Base-by-base conservation (phyloP, 2,888 invertebrate genomes). In the Gasteruption jaculator region DNA sequence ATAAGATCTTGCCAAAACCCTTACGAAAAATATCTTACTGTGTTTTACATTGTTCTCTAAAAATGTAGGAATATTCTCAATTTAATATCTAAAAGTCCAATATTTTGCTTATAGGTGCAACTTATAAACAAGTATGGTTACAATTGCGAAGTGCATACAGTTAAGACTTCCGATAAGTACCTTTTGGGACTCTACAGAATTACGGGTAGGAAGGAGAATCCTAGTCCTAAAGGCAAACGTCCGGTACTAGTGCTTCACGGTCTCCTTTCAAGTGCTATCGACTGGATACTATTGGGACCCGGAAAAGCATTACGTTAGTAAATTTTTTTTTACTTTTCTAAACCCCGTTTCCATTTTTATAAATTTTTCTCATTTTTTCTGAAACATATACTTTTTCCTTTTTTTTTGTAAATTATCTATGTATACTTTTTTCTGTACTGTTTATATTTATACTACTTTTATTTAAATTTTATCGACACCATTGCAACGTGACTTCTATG, bases 221-320 rank as follows among this genome's bases (percentile, higher is more conserved):
- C 7, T 6, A 71, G 68, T 31, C n/a, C n/a, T n/a, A 49, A 60
- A 32, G 30, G 12, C 5, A 40, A 38, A 12, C 10, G 24, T 4
- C 37, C 32, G 0, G 40, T 45, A 6, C 34, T 51, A 4, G 10
- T 51, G 2, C 27, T 50, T 34, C 50, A 51, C 20, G 51, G 51
- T n/a, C 39, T 51, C 1, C n/a, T 50, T n/a, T 49, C 45, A 12
- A 40, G 36, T 24, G 41, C 51, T 3, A 18, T 18, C 12, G 36
- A 43, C 25, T 51, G 51, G 51, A 7, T 50, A 10, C 3, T 48
- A 29, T 36, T 42, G 14, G 45, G 47, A 11, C 41, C 25, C 5
- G 25, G 41, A 27, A 74, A 74, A 46, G 80, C 78, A 22, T 72
- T 86, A n/a, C 83, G 83, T 82, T 68, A 48, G 27, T 33, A 26